A percentile compares a stretch with the other conserved stretches of the same genome.
phyloP scores from a whole-genome alignment of 2,113 vertebrate species.

The Rhombomys opimus region DNA sequence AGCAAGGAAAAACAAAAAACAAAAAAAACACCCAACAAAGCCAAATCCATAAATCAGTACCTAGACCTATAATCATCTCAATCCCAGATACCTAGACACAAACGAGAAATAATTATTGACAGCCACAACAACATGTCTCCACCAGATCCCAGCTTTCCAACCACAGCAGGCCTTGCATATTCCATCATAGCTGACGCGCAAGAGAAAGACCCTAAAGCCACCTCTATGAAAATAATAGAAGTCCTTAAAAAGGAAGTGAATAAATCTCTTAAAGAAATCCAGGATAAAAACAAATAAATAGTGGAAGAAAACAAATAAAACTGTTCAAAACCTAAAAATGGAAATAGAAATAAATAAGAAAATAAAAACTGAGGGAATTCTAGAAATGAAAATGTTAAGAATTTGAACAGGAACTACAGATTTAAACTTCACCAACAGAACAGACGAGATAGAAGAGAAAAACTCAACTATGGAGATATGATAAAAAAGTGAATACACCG shows the following conservation, averaged over 20 bases:
- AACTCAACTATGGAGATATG: not conserved
- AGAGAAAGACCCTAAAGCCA: not conserved
- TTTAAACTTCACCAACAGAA: not conserved
- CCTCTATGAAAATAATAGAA: not conserved
- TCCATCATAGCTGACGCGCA: not conserved
- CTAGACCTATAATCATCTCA: not conserved
- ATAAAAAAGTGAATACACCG: not conserved
- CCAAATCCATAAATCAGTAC: not conserved
- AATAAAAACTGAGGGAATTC: not conserved
- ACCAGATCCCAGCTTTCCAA: not conserved
- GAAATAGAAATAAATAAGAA: not conserved
- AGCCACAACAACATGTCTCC: not conserved
- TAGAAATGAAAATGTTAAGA: not conserved
- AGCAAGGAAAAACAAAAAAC: not conserved
- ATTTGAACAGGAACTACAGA: not conserved
- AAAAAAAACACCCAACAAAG: not conserved
- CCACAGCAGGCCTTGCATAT: not conserved
- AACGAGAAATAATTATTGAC: not conserved
- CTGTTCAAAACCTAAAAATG: not conserved
- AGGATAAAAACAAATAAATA: not conserved
- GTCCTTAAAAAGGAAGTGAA: not conserved
- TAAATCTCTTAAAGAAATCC: not conserved
- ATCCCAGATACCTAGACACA: not conserved
- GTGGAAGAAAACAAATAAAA: not conserved
- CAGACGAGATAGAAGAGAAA: not conserved